These are phyloP conservation scores for Corythoichthys intestinalis DNA, from an alignment of 2,113 vertebrate species.

Conservation along the genomic window DNA sequence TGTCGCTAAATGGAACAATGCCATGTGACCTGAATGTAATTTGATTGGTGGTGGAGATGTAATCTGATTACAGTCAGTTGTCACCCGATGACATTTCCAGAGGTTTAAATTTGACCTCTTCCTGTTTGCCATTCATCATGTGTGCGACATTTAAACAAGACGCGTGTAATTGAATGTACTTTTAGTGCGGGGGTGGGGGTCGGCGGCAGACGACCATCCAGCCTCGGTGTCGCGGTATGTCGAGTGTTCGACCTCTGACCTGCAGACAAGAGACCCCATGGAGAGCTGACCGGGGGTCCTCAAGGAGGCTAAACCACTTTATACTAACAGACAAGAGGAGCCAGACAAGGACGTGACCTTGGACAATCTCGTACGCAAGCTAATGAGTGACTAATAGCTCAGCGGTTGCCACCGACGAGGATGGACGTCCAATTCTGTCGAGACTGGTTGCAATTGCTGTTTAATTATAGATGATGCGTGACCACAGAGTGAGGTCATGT, in stretches of 20 bases:
- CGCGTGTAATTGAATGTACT: background rate
- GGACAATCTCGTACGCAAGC: background rate
- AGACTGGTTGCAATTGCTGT: background rate
- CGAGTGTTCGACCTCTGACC: constrained; percentile 66
- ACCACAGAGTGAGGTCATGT: background rate
- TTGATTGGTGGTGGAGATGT: background rate
- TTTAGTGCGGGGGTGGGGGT: background rate
- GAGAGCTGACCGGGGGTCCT: constrained; percentile 6
- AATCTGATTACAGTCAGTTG: background rate
- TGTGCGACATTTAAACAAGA: background rate
- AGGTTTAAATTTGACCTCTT: background rate
- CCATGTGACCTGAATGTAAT: constrained; percentile 1
- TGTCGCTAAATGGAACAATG: background rate
- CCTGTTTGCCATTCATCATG: background rate
- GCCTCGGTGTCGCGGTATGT: constrained; percentile 51
- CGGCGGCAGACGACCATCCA: constrained; percentile 35
- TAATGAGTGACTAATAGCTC: background rate
- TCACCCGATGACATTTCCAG: background rate
- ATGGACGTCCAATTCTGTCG: background rate
- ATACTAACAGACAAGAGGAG: constrained; percentile 41
- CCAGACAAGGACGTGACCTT: constrained; percentile 35
- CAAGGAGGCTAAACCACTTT: constrained; percentile 32
- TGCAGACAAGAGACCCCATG: constrained; percentile 17
- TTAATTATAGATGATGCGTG: background rate
- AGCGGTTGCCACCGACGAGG: too few species aligned